These are phyloP conservation scores for Eupeodes luniger DNA, from an alignment of 2,888 invertebrate species.

Conservation along the genomic window DNA sequence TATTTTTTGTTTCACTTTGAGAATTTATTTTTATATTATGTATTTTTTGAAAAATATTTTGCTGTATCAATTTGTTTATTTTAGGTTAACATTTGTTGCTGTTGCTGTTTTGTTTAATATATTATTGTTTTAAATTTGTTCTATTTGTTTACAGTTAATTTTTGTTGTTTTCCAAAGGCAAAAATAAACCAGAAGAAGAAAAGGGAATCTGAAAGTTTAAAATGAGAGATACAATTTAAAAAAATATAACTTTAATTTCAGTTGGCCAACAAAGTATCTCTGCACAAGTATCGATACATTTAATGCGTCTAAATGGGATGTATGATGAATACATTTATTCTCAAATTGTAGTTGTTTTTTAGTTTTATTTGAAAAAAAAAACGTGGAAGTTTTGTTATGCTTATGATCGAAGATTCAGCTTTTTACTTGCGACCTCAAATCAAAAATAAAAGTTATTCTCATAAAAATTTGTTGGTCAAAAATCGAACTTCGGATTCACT, in stretches of 20 bases:
- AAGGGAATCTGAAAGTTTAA: conserved; percentile 59
- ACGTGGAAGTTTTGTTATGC: too few relatives aligned
- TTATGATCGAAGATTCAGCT: too few relatives aligned
- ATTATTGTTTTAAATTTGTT: conserved; percentile 73
- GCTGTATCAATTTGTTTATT: conserved; percentile 30
- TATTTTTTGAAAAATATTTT: conserved; percentile 55
- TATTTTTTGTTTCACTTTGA: conserved; percentile 54
- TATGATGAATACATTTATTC: too few relatives aligned
- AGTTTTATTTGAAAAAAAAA: too few relatives aligned
- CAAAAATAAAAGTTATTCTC: too few relatives aligned
- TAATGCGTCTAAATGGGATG: not conserved
- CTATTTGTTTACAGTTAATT: conserved; percentile 68
- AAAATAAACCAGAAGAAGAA: conserved; percentile 51
- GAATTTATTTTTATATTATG: conserved; percentile 13
- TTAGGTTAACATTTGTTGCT: conserved; percentile 64
- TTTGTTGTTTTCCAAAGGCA: conserved; percentile 56
- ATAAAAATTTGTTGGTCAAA: too few relatives aligned
- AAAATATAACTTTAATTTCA: conserved; percentile 25
- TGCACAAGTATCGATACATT: conserved; percentile 47
- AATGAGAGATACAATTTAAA: conserved; percentile 37
- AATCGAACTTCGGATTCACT: too few relatives aligned
- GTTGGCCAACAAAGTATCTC: conserved; percentile 66
- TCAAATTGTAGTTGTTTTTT: too few relatives aligned
- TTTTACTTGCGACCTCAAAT: too few relatives aligned
- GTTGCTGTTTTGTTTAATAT: conserved; percentile 22